phyloP scores from a whole-genome alignment of 2,888 invertebrate species.

The Caenorhabditis sp. region DNA sequence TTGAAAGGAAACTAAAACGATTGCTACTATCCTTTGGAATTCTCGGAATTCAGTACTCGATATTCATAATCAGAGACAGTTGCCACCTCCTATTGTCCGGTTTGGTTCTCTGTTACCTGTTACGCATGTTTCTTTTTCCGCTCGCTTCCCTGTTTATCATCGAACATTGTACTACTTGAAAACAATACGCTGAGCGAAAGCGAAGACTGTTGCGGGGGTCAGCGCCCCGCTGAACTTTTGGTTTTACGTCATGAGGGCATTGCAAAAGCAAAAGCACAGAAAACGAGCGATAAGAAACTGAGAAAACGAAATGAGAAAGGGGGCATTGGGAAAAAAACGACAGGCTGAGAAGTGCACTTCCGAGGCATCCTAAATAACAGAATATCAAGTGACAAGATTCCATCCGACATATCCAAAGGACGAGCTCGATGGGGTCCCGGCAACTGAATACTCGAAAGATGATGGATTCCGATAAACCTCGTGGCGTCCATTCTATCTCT shows the following conservation, averaged over 20 bases:
- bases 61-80: slow-evolving; percentile 22
- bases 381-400: slow-evolving; percentile 64
- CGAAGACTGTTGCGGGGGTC: slow-evolving; percentile 34
- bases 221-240: slow-evolving; percentile 43
- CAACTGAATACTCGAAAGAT: slow-evolving; percentile 60
- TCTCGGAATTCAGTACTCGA: not conserved
- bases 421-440: slow-evolving; percentile 9
- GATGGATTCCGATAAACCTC: slow-evolving; percentile 55
- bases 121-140: not conserved
- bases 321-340: slow-evolving; percentile 7
- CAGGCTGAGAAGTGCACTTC: slow-evolving; percentile 36
- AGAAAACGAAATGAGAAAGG: slow-evolving; percentile 23
- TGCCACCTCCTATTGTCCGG: not conserved
- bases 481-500: slow-evolving; percentile 22
- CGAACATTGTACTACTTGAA: slow-evolving; percentile 33
- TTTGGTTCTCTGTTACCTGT: slow-evolving; percentile 14
- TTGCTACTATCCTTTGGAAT: slow-evolving; percentile 14
- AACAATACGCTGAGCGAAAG: not conserved
- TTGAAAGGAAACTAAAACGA: not conserved
- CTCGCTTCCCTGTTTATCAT: slow-evolving; percentile 54
- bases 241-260: slow-evolving; percentile 41
- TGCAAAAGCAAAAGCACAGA: slow-evolving; percentile 27
- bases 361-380: slow-evolving; percentile 53
- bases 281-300: slow-evolving; percentile 24
- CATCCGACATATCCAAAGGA: slow-evolving; percentile 50